phyloP scores from a whole-genome alignment of 1,140 invertebrate genomes.

The Aphaenogaster rudis region DNA sequence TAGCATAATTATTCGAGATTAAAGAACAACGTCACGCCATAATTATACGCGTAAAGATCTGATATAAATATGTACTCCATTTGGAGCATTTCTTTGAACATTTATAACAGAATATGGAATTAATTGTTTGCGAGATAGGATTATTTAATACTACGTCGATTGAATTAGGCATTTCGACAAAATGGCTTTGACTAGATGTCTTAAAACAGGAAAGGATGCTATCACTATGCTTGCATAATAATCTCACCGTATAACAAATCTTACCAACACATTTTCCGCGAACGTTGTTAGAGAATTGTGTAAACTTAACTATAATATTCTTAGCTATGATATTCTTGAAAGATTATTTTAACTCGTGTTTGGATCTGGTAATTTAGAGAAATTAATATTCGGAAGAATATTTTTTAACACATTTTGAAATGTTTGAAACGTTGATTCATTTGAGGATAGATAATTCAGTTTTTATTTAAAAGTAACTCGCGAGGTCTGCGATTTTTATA shows the following conservation, averaged over 20 bases:
- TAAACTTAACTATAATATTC: no score
- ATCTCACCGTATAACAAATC: neutral
- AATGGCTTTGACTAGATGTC: neutral
- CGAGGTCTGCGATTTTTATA: neutral
- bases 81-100: neutral
- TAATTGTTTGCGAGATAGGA: neutral
- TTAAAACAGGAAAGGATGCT: neutral
- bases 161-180: neutral
- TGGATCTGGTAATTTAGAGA: neutral
- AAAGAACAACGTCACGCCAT: neutral
- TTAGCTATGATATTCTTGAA: no score
- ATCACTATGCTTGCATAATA: neutral
- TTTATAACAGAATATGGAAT: neutral
- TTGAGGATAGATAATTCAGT: neutral
- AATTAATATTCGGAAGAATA: neutral
- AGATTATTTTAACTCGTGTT: neutral
- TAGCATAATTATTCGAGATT: slow-evolving; percentile 29
- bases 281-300: neutral
- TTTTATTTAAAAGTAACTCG: slow-evolving; percentile 1
- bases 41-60: neutral
- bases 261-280: neutral
- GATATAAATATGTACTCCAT: neutral
- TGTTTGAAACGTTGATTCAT: slow-evolving; percentile 15
- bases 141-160: neutral
- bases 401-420: neutral